Conservation (phyloP, 64 coral and sea anemone genomes). For the Orbicella faveolata region DNA sequence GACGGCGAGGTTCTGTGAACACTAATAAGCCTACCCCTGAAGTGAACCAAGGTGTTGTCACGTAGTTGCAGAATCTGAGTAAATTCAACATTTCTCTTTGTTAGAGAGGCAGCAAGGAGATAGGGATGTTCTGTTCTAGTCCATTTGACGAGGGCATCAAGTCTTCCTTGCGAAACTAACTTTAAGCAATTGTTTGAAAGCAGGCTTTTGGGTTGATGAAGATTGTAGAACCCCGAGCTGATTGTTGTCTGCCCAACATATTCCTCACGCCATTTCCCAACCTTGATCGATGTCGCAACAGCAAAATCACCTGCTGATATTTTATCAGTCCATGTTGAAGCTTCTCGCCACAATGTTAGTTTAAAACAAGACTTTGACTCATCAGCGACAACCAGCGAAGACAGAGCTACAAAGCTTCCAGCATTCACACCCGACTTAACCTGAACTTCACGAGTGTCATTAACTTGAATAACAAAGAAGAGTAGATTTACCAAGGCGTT, state of each 20-base stretch:
- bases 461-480: constrained; percentile 87
- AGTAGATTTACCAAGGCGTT: constrained; percentile 70
- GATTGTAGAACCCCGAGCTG: constrained; percentile 68
- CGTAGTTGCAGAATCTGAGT: constrained; percentile 31
- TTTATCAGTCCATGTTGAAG: constrained; percentile 71
- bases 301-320: constrained; percentile 67
- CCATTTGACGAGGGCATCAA: constrained; percentile 53
- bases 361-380: constrained; percentile 78
- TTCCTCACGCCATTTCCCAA: constrained; percentile 85
- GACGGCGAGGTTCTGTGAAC: background rate
- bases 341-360: constrained; percentile 84
- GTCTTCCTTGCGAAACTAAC: constrained; percentile 59
- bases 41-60: constrained; percentile 70
- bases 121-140: constrained; percentile 44
- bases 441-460: constrained; percentile 76
- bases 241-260: constrained; percentile 80
- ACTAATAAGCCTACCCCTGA: constrained; percentile 56
- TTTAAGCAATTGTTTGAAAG: constrained; percentile 66
- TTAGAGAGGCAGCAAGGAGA: constrained; percentile 21
- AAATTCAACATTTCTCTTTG: constrained; percentile 25
- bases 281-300: constrained; percentile 58
- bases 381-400: constrained; percentile 84
- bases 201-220: constrained; percentile 69
- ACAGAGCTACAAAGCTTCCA: constrained; percentile 70
- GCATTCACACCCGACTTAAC: constrained; percentile 68